A percentile compares a stretch with the other conserved stretches of the same genome.
phyloP scores from a whole-genome alignment of 1,140 invertebrate species.

The Trinorchestia longiramus region DNA sequence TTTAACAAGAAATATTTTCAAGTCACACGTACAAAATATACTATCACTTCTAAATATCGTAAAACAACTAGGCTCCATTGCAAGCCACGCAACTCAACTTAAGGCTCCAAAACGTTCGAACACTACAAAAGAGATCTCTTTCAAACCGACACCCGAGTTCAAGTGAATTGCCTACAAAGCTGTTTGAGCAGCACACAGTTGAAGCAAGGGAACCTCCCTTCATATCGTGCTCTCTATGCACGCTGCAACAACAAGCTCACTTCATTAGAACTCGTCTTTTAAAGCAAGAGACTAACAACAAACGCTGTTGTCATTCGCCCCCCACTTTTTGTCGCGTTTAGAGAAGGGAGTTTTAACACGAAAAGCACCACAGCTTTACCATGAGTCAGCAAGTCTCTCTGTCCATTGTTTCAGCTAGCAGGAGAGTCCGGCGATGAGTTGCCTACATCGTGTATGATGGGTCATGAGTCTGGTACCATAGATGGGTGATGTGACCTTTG shows the following conservation, averaged over 20 bases:
- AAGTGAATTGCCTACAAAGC: neutral
- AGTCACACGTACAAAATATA: neutral
- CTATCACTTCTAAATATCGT: neutral
- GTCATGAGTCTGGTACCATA: neutral
- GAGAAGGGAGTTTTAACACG: neutral
- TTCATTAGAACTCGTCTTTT: slow-evolving; percentile 1
- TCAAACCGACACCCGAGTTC: neutral
- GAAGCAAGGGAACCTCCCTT: neutral
- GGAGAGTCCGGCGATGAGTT: neutral
- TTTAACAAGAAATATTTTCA: no score
- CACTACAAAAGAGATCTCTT: neutral
- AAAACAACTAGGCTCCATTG: neutral
- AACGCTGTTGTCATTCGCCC: neutral
- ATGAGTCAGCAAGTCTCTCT: slow-evolving; percentile 6
- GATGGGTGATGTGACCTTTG: neutral
- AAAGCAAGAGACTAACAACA: neutral
- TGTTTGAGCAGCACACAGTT: neutral
- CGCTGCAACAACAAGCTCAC: neutral
- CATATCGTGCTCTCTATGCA: neutral
- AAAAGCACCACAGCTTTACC: neutral
- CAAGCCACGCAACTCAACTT: neutral
- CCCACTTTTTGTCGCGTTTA: slow-evolving; percentile 7
- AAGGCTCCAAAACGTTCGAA: neutral
- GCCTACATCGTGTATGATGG: neutral
- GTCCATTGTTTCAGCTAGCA: neutral